Evolutionary conservation across 1,140 invertebrate genomes (phyloP), one percentile per base, ranked within the genome.

Genomic region (Pemphigus obesinymphae): DNA sequence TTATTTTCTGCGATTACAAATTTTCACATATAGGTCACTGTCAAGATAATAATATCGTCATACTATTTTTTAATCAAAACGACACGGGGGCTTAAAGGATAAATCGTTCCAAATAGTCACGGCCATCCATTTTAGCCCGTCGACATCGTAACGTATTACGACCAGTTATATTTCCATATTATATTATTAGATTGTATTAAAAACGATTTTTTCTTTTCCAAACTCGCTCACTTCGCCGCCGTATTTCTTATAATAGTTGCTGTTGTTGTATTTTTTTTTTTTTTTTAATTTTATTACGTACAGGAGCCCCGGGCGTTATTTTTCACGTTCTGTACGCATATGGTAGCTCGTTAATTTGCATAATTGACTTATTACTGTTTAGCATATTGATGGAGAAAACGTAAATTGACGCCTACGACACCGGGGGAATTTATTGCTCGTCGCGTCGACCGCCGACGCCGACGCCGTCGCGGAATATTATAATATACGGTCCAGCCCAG

Each of bases 341-440:
- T 78, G 75, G 75, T 78, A 78, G 75, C 75, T 78, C 75, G 75
- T 78, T 78, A 78, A 78, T 78, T 78, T 78, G 75, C 75, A 78
- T 78, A 78, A 78, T 78, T 78, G 75, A 78, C 75, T 78, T 78
- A 78, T 78, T 78, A 78, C 75, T 55, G 75, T 55, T 78, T 78
- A 78, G 75, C 75, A 78, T 78, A 78, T 78, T 78, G 75, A 78
- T 78, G 61, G 75, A 37, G 50, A 78, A 78, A 55, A 78, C 75
- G 75, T 78, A 78, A 78, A 78, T 78, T 78, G 75, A 78, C 75
- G 75, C 75, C 75, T 58, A 78, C 75, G 75, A 78, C 50, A 43
- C 66, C 11, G 43, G 20, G 66, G 34, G 34, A 78, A 78, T 78
- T 78, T 78, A 78, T 78, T 43, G 68, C 37, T 26, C 20, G 13